Evolutionary conservation across 1,140 invertebrate species (phyloP).

Genomic region (Holcopasites calliopsidis): DNA sequence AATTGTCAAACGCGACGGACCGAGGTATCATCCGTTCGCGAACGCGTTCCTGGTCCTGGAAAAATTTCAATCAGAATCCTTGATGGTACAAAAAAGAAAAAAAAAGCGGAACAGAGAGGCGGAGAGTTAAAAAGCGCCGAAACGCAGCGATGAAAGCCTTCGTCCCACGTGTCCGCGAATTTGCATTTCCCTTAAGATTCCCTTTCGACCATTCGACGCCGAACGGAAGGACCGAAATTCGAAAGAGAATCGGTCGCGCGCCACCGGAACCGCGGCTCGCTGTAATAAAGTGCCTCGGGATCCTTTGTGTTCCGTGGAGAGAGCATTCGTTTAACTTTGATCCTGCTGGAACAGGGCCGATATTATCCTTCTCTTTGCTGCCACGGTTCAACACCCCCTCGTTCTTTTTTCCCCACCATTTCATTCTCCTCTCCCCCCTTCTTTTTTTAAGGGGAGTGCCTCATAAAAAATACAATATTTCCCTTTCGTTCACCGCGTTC

Average conservation of each 20-base stretch:
- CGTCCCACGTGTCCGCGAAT: slow-evolving; percentile 29
- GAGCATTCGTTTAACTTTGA: slow-evolving; percentile 58
- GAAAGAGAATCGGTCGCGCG: slow-evolving; percentile 24
- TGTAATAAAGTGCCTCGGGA: slow-evolving; percentile 55
- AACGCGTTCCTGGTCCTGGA: background rate
- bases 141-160: slow-evolving; percentile 4
- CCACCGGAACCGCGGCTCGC: background rate
- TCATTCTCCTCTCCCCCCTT: background rate
- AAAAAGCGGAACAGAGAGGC: background rate
- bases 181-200: slow-evolving; percentile 58
- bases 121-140: background rate
- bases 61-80: slow-evolving; percentile 30
- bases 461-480: slow-evolving; percentile 69
- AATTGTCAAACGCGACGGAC: background rate
- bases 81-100: background rate
- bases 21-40: background rate
- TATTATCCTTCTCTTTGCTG: slow-evolving; percentile 36
- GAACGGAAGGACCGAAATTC: slow-evolving; percentile 35
- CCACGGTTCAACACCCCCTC: slow-evolving; percentile 15
- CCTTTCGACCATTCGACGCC: background rate
- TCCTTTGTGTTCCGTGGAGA: slow-evolving; percentile 30
- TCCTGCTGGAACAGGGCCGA: slow-evolving; percentile 28
- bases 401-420: background rate
- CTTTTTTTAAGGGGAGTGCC: background rate
- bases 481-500: slow-evolving; percentile 49